phyloP scores from a whole-genome alignment of 1,140 invertebrate genomes.

The Triops longicaudatus region DNA sequence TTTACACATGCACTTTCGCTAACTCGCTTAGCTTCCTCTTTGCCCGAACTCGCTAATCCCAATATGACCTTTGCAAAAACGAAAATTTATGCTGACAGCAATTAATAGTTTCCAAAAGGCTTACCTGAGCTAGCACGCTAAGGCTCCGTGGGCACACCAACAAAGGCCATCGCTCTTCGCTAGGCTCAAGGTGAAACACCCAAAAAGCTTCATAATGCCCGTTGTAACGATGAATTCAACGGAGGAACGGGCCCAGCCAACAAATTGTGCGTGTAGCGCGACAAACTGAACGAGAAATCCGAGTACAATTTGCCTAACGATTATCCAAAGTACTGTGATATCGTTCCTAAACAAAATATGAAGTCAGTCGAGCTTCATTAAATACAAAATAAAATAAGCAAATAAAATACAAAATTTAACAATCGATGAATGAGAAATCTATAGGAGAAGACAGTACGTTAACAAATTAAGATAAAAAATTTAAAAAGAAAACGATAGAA shows the following conservation, averaged over 20 bases:
- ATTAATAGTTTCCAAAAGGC: neutral
- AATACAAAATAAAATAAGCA: conserved; percentile 26
- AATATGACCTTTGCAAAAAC: neutral
- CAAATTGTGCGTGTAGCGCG: conserved; percentile 74
- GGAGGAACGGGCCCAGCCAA: conserved; percentile 54
- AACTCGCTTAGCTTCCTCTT: conserved; percentile 56
- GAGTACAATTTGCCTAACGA: conserved; percentile 60
- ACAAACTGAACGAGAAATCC: conserved; percentile 66
- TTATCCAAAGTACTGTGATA: conserved; percentile 60
- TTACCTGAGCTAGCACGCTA: conserved; percentile 64
- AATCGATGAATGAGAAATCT: too few relatives aligned
- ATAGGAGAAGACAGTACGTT: too few relatives aligned
- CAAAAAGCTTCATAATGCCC: conserved; percentile 61
- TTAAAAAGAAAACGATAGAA: conserved; percentile 30
- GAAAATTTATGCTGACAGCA: neutral
- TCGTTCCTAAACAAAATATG: conserved; percentile 56
- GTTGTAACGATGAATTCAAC: conserved; percentile 57
- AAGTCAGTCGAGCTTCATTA: conserved; percentile 27
- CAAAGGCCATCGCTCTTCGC: conserved; percentile 58
- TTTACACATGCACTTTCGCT: conserved; percentile 78
- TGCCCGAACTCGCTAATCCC: neutral
- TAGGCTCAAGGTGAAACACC: conserved; percentile 60
- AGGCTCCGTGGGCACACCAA: conserved; percentile 78
- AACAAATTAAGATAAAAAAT: too few relatives aligned
- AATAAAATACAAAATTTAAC: too few relatives aligned